phyloP scores from a whole-genome alignment of 1,140 invertebrate genomes.

The Maconellicoccus hirsutus region DNA sequence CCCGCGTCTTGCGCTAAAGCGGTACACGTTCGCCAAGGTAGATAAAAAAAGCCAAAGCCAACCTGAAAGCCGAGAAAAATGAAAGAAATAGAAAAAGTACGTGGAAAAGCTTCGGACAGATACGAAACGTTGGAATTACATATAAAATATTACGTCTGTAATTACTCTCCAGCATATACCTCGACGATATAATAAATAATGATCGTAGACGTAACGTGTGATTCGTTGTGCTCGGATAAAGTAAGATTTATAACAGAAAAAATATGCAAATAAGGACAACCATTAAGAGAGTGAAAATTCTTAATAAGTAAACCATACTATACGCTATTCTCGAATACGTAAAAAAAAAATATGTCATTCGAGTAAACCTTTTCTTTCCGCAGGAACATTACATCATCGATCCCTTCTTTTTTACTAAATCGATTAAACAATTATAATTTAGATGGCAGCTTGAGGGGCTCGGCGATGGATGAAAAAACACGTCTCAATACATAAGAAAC shows the following conservation, averaged over 20 bases:
- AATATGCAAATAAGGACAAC: conserved; percentile 21
- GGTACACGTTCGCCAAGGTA: neutral
- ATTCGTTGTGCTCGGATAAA: conserved; percentile 19
- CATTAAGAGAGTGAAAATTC: conserved; percentile 13
- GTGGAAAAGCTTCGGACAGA: conserved; percentile 1
- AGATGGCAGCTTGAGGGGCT: too few relatives aligned
- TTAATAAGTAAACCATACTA: conserved; percentile 9
- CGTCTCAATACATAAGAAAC: too few relatives aligned
- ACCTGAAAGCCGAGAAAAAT: neutral
- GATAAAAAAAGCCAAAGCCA: neutral
- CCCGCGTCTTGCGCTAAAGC: neutral
- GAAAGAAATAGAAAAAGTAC: neutral
- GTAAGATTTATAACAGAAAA: conserved; percentile 22
- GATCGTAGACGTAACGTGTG: conserved; percentile 16
- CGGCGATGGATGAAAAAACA: too few relatives aligned
- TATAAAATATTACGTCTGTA: conserved; percentile 22
- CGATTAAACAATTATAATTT: too few relatives aligned
- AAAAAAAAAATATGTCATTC: too few relatives aligned
- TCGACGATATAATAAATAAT: neutral
- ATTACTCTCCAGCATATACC: neutral
- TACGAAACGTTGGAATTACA: neutral
- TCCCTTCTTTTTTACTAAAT: too few relatives aligned
- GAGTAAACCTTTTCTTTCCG: too few relatives aligned
- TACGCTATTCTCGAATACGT: neutral
- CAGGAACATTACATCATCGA: too few relatives aligned